Evolutionary conservation across 1,140 invertebrate genomes (phyloP), one percentile per base, ranked within the genome.

Genomic region (Gryllus bimaculatus): DNA sequence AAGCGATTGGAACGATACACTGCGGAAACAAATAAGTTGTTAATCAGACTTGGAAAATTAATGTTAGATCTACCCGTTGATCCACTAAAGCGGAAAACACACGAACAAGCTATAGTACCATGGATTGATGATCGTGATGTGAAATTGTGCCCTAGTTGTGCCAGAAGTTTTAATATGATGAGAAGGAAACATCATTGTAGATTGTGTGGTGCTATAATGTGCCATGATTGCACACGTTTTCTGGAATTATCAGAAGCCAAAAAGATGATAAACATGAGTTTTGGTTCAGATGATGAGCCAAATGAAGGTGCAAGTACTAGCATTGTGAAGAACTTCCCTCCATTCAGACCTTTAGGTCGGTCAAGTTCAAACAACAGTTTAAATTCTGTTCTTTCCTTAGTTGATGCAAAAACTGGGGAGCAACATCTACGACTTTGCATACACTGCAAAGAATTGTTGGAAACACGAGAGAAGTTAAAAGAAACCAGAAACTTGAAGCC

Each of bases 121-220:
- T 99, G 98, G 98, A 88, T 96, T 78, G 94, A 97, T 85, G 97
- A 98, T 66, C 91, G 90, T 75, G 93, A 94, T 82, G 96, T 98
- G 0, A 93, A 92, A 80, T 85, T 96, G 47, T 99, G 98, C 86
- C 95, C 96, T 6, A 93, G 91, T 81, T 99, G 98, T 89, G 94
- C 94, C 8, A 92, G 92, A 84, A 90, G 90, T 76, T 99, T 99
- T 85, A 92, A 93, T 82, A 84, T 99, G 49, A 92, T 95, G 0
- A 89, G 95, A 78, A 88, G 97, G 80, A 94, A 97, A 85, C 98
- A 99, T 88, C 98, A 99, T 86, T 99, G 98, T 84, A 88, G 98
- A 81, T 87, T 99, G 8, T 99, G 98, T 89, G 98, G 98, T 0
- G 93, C 93, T 78, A 93, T 99, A 79, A 94, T 99, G 89, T 99